These are phyloP conservation scores for Cosmopolites sordidus DNA, from an alignment of 2,888 invertebrate genomes.

Conservation along the genomic window DNA sequence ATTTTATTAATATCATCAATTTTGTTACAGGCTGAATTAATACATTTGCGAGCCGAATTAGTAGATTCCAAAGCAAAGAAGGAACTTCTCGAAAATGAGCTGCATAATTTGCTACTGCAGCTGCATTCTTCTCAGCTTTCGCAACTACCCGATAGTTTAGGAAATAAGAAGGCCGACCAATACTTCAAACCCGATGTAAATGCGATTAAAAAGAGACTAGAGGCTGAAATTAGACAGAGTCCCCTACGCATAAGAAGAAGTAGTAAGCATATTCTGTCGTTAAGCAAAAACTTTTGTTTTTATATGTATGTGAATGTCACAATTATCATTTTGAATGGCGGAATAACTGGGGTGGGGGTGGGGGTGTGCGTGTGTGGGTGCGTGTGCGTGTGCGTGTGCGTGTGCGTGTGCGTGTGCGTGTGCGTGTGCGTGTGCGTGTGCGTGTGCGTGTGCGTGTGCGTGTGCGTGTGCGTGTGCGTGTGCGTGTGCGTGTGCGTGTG, in stretches of 20 bases:
- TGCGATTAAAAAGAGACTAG: slow-evolving; percentile 48
- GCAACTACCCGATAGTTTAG: slow-evolving; percentile 47
- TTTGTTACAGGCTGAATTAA: slow-evolving; percentile 66
- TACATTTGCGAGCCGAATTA: slow-evolving; percentile 69
- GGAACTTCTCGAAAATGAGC: slow-evolving; percentile 58
- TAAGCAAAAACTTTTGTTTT: not conserved
- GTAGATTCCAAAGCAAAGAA: slow-evolving; percentile 64
- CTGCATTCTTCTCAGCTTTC: slow-evolving; percentile 58
- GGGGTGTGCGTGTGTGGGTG: not conserved
- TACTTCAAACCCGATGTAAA: slow-evolving; percentile 46
- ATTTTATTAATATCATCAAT: no score
- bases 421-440: no score
- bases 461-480: no score
- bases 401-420: no score
- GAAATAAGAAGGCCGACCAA: slow-evolving; percentile 43
- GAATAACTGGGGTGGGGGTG: not conserved
- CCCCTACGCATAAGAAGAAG: slow-evolving; percentile 46
- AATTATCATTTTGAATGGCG: not conserved
- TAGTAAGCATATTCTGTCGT: slow-evolving; percentile 27
- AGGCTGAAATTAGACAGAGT: slow-evolving; percentile 47
- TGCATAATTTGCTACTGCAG: slow-evolving; percentile 59
- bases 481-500: no score
- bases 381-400: no score
- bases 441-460: no score
- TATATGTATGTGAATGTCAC: not conserved